Conservation (phyloP, 2,797 vertebrate genomes). For the Pempheris klunzingeri region DNA sequence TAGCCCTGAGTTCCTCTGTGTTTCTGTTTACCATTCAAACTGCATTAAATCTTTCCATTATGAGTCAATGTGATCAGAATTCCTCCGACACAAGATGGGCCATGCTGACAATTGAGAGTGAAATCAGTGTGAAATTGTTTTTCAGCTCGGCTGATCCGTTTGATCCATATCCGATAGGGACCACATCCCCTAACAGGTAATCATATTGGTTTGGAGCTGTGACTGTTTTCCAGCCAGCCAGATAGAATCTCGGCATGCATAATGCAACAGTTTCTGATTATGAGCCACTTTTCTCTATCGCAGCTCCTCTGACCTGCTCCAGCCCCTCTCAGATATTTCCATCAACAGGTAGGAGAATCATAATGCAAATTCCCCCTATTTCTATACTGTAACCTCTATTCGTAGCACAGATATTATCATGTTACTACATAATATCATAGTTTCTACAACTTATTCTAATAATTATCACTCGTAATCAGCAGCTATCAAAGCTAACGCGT, state of each 20-base stretch:
- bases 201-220: constrained; percentile 80
- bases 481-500: neutral
- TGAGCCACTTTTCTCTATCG: constrained; percentile 76
- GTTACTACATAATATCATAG: constrained; percentile 40
- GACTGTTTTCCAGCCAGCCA: constrained; percentile 77
- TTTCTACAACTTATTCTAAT: constrained; percentile 25
- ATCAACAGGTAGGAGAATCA: constrained; percentile 76
- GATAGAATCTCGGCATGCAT: constrained; percentile 80
- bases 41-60: constrained; percentile 84
- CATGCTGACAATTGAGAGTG: constrained; percentile 82
- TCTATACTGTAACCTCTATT: constrained; percentile 38
- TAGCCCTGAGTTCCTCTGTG: constrained; percentile 40
- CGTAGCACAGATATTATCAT: constrained; percentile 30
- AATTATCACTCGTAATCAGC: constrained; percentile 43
- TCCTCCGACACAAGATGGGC: constrained; percentile 79
- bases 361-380: constrained; percentile 53
- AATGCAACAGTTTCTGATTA: constrained; percentile 80
- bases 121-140: constrained; percentile 88
- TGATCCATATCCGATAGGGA: constrained; percentile 84
- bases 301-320: constrained; percentile 78
- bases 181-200: constrained; percentile 85
- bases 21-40: constrained; percentile 82
- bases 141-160: constrained; percentile 85
- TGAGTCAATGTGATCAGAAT: constrained; percentile 84
- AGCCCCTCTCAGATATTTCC: constrained; percentile 72